Percentiles rank a stretch among this genome's conserved stretches.
Evolutionary conservation across 2,113 vertebrate genomes (phyloP).

Genomic region (Daphoenositta chrysoptera): DNA sequence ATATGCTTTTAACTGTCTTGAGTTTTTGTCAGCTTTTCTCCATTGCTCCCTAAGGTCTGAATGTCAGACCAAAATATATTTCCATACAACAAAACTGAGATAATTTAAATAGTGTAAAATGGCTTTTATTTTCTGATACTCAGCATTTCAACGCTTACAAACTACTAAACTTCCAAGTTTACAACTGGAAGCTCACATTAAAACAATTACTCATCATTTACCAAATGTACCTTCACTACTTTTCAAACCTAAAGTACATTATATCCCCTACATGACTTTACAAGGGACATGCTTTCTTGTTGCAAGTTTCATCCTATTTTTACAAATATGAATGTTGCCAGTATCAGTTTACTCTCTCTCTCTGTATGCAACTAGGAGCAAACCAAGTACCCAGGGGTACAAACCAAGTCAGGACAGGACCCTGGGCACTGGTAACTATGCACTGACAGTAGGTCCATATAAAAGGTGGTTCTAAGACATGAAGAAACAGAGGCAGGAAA

Average conservation of each 20-base stretch:
- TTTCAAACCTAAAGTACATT: neutral
- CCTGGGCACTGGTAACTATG: no score
- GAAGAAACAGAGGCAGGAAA: neutral
- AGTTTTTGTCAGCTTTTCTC: neutral
- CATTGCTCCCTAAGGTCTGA: neutral
- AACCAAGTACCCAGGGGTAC: neutral
- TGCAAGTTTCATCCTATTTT: neutral
- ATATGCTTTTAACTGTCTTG: neutral
- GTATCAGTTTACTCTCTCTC: neutral
- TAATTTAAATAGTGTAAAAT: neutral
- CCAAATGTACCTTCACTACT: neutral
- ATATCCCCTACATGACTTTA: neutral
- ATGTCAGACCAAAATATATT: neutral
- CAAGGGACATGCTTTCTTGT: neutral
- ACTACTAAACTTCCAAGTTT: neutral
- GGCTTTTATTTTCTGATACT: neutral
- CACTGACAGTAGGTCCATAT: neutral
- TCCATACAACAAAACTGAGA: neutral
- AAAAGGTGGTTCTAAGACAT: neutral
- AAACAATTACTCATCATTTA: neutral
- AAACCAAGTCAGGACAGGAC: neutral
- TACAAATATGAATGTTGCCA: neutral
- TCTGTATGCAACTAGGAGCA: neutral
- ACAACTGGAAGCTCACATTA: neutral
- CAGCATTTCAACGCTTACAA: neutral